Base-by-base conservation (phyloP, 2,888 invertebrate species). In the Hanleya hanleyi region DNA sequence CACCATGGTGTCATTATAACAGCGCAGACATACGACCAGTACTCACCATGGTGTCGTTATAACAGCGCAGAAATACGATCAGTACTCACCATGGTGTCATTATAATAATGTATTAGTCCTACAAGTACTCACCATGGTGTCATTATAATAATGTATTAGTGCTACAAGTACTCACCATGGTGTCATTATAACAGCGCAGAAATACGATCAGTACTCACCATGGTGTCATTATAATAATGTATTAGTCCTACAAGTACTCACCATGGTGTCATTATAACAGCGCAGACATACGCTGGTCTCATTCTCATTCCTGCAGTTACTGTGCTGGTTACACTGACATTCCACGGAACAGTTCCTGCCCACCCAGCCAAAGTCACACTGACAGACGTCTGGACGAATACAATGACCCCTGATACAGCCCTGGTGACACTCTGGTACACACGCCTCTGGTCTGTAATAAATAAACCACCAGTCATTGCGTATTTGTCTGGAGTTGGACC, bases 251-350 rank as follows among this genome's bases (percentile, higher is more conserved):
- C 18, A 32, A 41, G n/a, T 37, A 61, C 74, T 86, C 88, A 94
- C 94, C 95, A 95, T 95, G 1, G 98, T 98, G 87, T 97, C 96
- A 88, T 98, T 97, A 86, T 95, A 94, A 88, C 98, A 98, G 89
- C 95, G 92, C 47, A 94, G 91, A 88, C 98, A 98, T 75, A 93
- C 93, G 87, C 95, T 95, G 75, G 96, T 92, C 84, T 94, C 94
- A 87, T 96, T 95, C 7, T 96, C 96, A 76, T 86, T 87, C 36
- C 70, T 94, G 89, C 98, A 98, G 89, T 97, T 94, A 72, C 97
- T 95, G 91, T 98, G 97, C 0, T 97, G 97, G 89, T 98, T 97
- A 90, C 98, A 98, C 89, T 96, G 94, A 89, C 98, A 98, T 91
- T 96, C 96, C 77, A 96, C 96, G 83, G 96, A 96, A 90, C 98